Percentiles rank a stretch among this genome's conserved stretches.
phyloP scores from a whole-genome alignment of 1,140 invertebrate species.

The Drosophila serrata region DNA sequence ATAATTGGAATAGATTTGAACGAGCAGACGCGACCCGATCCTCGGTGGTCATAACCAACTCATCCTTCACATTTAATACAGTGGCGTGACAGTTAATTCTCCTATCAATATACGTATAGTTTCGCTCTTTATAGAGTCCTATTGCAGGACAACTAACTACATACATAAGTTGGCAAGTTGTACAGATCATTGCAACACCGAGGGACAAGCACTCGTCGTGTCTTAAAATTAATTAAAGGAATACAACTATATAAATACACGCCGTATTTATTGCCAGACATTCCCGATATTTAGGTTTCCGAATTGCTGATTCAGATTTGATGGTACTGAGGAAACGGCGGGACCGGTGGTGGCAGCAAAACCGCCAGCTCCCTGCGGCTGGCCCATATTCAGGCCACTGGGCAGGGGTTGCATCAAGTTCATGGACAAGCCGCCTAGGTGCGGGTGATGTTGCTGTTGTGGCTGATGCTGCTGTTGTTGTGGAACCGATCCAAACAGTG shows the following conservation, averaged over 20 bases:
- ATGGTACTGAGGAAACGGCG: conserved; percentile 62
- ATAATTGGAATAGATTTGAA: conserved; percentile 48
- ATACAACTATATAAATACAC: conserved; percentile 58
- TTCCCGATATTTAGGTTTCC: conserved; percentile 85
- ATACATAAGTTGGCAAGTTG: conserved; percentile 40
- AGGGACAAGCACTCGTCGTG: conserved; percentile 43
- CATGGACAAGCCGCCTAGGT: conserved; percentile 61
- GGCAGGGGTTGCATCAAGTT: conserved; percentile 70
- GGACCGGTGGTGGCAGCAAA: conserved; percentile 26
- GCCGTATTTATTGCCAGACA: conserved; percentile 83
- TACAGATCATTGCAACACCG: conserved; percentile 45
- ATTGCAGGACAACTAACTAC: conserved; percentile 40
- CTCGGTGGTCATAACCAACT: conserved; percentile 25
- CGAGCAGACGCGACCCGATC: conserved; percentile 37
- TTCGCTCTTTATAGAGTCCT: conserved; percentile 7
- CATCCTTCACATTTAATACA: conserved; percentile 31
- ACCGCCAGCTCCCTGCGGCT: conserved; percentile 25
- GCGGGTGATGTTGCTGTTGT: conserved; percentile 52
- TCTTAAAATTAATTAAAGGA: conserved; percentile 64
- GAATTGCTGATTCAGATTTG: conserved; percentile 83
- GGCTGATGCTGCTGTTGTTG: conserved; percentile 51
- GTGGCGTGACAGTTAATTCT: conserved; percentile 43
- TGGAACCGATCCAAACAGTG: conserved; percentile 51
- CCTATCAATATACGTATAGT: conserved; percentile 43
- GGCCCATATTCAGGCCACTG: conserved; percentile 49